A percentile compares a stretch with the other conserved stretches of the same genome.
Evolutionary conservation across 1,140 invertebrate species (phyloP).

Genomic region (Drosophila gunungcola): DNA sequence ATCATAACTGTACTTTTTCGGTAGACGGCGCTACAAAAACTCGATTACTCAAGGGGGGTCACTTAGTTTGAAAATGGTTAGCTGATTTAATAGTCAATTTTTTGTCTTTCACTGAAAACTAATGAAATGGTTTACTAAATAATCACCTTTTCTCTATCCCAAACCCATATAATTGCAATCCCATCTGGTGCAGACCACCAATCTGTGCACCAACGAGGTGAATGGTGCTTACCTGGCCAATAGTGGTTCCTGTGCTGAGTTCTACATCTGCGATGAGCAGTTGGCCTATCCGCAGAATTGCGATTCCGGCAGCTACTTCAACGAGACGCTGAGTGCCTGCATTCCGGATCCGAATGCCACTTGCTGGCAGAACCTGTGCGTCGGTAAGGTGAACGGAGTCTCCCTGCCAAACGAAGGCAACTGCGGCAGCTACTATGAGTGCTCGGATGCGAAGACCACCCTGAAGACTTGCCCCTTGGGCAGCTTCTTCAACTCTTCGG

Average conservation of each 20-base stretch:
- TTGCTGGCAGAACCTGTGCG: constrained; percentile 69
- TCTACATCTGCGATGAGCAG: constrained; percentile 65
- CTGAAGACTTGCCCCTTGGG: constrained; percentile 45
- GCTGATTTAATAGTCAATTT: too few relatives aligned
- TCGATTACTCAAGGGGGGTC: too few relatives aligned
- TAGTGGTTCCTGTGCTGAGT: constrained; percentile 50
- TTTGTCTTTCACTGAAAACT: too few relatives aligned
- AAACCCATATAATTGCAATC: background rate
- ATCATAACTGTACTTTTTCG: too few relatives aligned
- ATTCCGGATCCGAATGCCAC: constrained; percentile 27
- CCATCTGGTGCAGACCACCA: constrained; percentile 24
- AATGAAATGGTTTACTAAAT: background rate
- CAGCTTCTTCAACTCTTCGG: constrained; percentile 40
- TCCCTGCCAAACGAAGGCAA: constrained; percentile 5
- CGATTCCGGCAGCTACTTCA: constrained; percentile 51
- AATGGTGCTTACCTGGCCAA: constrained; percentile 60
- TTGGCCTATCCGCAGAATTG: constrained; percentile 64
- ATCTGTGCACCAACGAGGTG: constrained; percentile 58
- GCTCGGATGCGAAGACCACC: constrained; percentile 32
- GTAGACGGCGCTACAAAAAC: too few relatives aligned
- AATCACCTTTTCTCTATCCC: background rate
- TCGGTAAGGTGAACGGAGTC: constrained; percentile 17
- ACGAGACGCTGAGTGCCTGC: constrained; percentile 37
- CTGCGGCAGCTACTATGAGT: constrained; percentile 57
- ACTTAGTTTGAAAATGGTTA: too few relatives aligned